phyloP scores from a whole-genome alignment of 2,888 invertebrate genomes.

The Xylota sylvarum region DNA sequence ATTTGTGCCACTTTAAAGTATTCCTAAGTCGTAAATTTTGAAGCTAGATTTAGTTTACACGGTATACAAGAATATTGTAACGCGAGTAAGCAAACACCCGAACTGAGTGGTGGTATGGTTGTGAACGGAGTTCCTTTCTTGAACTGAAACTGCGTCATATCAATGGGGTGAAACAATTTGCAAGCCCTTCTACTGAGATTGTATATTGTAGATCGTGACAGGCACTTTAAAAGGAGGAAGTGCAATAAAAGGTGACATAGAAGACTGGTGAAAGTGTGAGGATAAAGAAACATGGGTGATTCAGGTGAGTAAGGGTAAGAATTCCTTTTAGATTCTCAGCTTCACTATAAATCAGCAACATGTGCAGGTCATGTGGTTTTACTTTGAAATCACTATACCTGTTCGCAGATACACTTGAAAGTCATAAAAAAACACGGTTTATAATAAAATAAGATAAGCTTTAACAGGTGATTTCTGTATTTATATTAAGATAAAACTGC shows the following conservation, averaged over 20 bases:
- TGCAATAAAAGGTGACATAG: slow-evolving; percentile 19
- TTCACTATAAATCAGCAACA: not conserved
- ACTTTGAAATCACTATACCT: not conserved
- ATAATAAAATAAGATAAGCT: slow-evolving; percentile 15
- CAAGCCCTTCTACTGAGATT: slow-evolving; percentile 41
- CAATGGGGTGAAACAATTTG: slow-evolving; percentile 44
- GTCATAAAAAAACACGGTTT: not conserved
- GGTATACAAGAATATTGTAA: slow-evolving; percentile 15
- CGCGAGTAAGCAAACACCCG: slow-evolving; percentile 9
- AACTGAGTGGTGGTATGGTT: slow-evolving; percentile 44
- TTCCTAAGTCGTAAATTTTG: slow-evolving; percentile 57
- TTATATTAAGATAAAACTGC: not conserved
- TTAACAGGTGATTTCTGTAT: not conserved
- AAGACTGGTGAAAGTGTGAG: slow-evolving; percentile 7
- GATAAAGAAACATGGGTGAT: slow-evolving; percentile 80
- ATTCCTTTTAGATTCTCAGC: slow-evolving; percentile 14
- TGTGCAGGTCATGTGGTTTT: slow-evolving; percentile 6
- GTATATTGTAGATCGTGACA: slow-evolving; percentile 53
- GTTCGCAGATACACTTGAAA: not conserved
- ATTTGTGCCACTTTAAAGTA: slow-evolving; percentile 45
- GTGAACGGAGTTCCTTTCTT: slow-evolving; percentile 21
- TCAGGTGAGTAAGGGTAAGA: slow-evolving; percentile 80
- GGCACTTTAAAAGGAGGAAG: slow-evolving; percentile 24
- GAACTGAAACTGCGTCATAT: slow-evolving; percentile 57
- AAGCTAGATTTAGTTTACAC: slow-evolving; percentile 29